A percentile compares a stretch with the other conserved stretches of the same genome.
These are phyloP conservation scores for Acrocephalus kingi DNA, from an alignment of 2,113 vertebrate species.

Conservation along the genomic window DNA sequence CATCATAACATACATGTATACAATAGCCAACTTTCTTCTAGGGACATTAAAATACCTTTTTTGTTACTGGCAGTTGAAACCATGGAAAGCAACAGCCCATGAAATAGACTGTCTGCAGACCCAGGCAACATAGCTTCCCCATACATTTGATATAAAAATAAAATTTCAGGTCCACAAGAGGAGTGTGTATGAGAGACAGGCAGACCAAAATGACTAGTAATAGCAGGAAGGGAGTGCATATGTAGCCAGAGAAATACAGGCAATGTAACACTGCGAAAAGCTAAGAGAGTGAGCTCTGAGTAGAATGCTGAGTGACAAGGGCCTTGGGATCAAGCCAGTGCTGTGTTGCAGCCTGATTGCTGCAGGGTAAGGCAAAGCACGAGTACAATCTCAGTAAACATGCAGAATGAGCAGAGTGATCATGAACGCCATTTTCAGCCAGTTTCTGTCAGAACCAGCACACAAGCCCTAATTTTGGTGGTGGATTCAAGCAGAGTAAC, in stretches of 20 bases:
- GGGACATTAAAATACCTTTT: not conserved
- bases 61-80: not conserved
- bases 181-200: not conserved
- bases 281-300: not conserved
- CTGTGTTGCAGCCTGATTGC: not conserved
- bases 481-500: not conserved
- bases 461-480: not conserved
- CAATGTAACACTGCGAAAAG: not conserved
- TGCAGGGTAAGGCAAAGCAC: not conserved
- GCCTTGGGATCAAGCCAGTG: not conserved
- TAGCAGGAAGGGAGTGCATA: not conserved
- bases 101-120: not conserved
- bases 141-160: not conserved
- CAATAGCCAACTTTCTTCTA: not conserved
- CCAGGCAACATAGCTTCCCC: not conserved
- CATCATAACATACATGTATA: not conserved
- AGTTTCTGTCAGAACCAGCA: not conserved
- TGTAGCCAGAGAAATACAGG: not conserved
- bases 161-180: not conserved
- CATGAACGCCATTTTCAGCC: fast-evolving
- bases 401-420: not conserved
- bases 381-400: not conserved
- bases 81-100: not conserved
- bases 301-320: not conserved
- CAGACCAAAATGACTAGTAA: not conserved